A percentile compares a stretch with the other conserved stretches of the same genome.
Evolutionary conservation across 2,113 vertebrate genomes (phyloP).

Genomic region (Antigone vipio): DNA sequence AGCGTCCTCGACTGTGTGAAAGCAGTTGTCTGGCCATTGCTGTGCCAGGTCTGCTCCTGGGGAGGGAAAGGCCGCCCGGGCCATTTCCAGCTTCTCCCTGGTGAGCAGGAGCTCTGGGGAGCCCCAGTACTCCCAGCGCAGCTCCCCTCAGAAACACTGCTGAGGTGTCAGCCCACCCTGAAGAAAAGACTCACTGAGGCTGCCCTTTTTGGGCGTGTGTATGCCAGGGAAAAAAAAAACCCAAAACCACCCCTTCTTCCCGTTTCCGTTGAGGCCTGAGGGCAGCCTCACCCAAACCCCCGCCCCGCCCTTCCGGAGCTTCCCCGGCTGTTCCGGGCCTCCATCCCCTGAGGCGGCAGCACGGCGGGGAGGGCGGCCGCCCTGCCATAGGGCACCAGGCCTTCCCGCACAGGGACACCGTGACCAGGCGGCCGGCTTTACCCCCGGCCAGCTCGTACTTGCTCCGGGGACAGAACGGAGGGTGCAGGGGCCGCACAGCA

Average conservation of each 20-base stretch:
- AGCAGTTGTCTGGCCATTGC: fast-evolving
- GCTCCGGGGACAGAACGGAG: too few relatives aligned
- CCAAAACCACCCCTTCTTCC: too few relatives aligned
- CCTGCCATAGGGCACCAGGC: fast-evolving
- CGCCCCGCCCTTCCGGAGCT: too few relatives aligned
- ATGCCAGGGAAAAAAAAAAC: fast-evolving
- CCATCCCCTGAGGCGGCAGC: fast-evolving
- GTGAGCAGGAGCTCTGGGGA: too few relatives aligned
- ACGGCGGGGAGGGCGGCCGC: too few relatives aligned
- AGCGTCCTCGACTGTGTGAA: fast-evolving
- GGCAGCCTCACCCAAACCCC: neutral
- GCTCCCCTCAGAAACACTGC: neutral
- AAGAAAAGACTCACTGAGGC: fast-evolving
- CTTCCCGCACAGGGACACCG: fast-evolving
- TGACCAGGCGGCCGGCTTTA: fast-evolving
- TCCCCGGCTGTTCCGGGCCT: fast-evolving
- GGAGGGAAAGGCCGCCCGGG: fast-evolving
- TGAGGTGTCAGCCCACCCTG: neutral
- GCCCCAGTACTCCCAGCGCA: fast-evolving
- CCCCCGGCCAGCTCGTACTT: neutral
- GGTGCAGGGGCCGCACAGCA: fast-evolving
- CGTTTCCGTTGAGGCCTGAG: neutral
- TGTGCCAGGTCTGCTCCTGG: neutral
- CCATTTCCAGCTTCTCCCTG: neutral
- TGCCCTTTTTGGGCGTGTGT: fast-evolving